Evolutionary conservation across 2,888 invertebrate genomes (phyloP), one percentile per base, ranked within the genome.

Genomic region (Linnaemya vulpina): DNA sequence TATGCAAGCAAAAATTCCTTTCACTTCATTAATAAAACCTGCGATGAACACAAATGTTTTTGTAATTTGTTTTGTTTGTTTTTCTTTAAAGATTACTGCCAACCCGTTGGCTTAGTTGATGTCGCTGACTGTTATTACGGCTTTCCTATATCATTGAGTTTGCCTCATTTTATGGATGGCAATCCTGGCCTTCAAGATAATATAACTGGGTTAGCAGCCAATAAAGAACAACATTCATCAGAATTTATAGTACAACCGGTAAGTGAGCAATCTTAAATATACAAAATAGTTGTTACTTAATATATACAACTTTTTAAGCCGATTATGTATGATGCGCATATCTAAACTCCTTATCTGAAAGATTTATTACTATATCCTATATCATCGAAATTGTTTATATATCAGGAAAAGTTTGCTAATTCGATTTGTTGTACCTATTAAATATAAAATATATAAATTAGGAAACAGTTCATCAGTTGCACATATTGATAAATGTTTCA

Each of bases 111-210:
- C 8, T 91, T 97, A 3, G 94, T 97, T 35, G 97, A 98, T 90
- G 97, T 98, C 49, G 94, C 96, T 0, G 96, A 96, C 71, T 98
- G 98, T 89, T 97, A 97, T 92, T 97, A 97, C 89, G 97, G 97
- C 0, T 97, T 97, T 90, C 98, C 98, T 0, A 97, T 98, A 60
- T 96, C 97, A 0, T 93, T 97, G 8, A 97, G 97, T 53, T 97
- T 96, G 91, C 98, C 98, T 0, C 98, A 98, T 91, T 98, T 97
- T 91, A 95, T 96, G 91, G 94, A 96, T 85, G 94, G 95, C 0
- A 96, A 96, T 87, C 94, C 94, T 0, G 90, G 93, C 0, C 92
- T 97, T 1, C 92, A 94, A 83, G 93, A 94, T 70, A 94, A 94
- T 74, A 94, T 97, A 0, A 95, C 95, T 5, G 97, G 97, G 22